phyloP scores from a whole-genome alignment of 1,140 invertebrate species.

The Platyscapa corneri region DNA sequence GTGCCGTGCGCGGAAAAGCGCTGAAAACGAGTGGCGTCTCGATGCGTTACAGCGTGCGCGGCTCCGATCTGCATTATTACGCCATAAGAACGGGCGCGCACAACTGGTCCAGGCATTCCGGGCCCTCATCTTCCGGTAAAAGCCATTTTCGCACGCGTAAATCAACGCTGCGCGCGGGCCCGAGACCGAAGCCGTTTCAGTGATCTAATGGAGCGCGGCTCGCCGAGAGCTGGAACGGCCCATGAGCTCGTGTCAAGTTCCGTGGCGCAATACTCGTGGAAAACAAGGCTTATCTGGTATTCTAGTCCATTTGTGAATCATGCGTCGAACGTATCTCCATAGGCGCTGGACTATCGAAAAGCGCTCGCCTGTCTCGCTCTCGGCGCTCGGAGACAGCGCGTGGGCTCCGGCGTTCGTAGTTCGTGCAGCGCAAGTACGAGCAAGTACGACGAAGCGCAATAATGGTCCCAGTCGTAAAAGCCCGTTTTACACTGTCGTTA shows the following conservation, averaged over 20 bases:
- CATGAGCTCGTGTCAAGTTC: no score
- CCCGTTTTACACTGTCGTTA: constrained; percentile 54
- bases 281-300: neutral
- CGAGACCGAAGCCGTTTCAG: neutral
- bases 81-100: neutral
- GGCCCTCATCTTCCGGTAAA: neutral
- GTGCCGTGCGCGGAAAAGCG: constrained; percentile 13
- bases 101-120: neutral
- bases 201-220: neutral
- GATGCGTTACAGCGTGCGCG: neutral
- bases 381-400: constrained; percentile 4
- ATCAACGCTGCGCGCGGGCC: neutral
- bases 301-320: neutral
- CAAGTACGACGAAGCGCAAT: constrained; percentile 21
- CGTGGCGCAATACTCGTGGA: neutral
- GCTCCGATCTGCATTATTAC: neutral
- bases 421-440: neutral
- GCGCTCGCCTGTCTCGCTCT: neutral
- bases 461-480: constrained; percentile 51
- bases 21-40: constrained; percentile 35
- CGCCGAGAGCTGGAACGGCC: no score
- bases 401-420: no score
- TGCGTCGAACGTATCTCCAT: neutral
- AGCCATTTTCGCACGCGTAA: constrained; percentile 4
- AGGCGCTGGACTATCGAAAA: neutral